Evolutionary conservation across 1,140 invertebrate genomes (phyloP), one percentile per base, ranked within the genome.

Genomic region (Sycophaga agraensis): DNA sequence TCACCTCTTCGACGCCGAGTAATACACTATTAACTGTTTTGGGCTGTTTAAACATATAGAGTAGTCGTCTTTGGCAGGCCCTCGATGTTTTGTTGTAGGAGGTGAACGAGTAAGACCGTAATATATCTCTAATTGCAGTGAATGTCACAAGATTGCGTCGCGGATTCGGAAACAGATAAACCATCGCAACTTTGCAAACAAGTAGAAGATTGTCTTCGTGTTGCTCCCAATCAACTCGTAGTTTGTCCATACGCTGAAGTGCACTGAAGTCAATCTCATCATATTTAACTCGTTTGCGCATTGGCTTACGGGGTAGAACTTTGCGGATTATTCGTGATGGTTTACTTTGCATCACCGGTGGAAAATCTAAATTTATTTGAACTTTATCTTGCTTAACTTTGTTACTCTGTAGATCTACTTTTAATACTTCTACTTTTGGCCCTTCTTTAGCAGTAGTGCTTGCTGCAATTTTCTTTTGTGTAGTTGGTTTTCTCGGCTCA

Each of bases 231-330:
- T 83, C 80, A 0, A 87, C 86, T 34, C 87, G 79, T 37, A 87
- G 57, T 42, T 86, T 87, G 0, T 82, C 82, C 85, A 89, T 89
- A 22, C 82, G 76, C 42, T 84, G 83, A 26, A 90, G 68, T 0
- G 91, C 90, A 59, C 81, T 81, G 26, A 82, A 81, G 73, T 92
- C 91, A 7, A 85, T 77, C 22, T 88, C 85, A 69, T 91, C 89
- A 59, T 88, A 87, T 31, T 83, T 79, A 0, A 71, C 71, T 2
- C 71, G 64, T 17, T 66, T 72, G 1, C 60, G 51, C 21, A 63
- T 74, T 8, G 50, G 56, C 43, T 75, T 79, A 0, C 68, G 67
- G 0, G 79, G 76, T 26, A 77, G 12, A 0, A 82, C 73, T 39
- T 73, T 72, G 1, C 73, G 69, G 0, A 81, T 70, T 4, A 74